Conservation (phyloP, 2,113 vertebrate genomes). For the Saccopteryx leptura region DNA sequence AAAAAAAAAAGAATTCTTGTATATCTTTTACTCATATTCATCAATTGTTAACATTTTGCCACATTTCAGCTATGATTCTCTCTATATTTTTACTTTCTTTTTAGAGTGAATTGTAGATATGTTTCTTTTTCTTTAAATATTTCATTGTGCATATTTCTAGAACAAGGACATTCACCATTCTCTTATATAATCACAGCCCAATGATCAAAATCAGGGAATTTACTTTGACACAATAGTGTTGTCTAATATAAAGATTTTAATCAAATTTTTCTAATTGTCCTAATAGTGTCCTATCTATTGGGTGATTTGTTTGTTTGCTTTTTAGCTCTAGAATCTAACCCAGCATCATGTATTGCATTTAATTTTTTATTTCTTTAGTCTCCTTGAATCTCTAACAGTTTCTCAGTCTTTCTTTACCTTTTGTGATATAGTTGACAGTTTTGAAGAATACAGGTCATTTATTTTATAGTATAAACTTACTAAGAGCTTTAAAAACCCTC, state of each 20-base stretch:
- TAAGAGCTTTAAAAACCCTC: background rate
- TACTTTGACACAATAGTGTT: background rate
- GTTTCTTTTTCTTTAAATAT: background rate
- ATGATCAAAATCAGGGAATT: background rate
- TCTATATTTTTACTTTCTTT: background rate
- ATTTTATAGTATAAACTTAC: conserved; percentile 11
- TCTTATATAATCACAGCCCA: background rate
- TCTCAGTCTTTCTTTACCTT: background rate
- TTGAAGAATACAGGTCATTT: background rate
- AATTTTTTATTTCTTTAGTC: background rate
- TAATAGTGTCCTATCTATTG: background rate
- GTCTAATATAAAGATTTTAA: background rate
- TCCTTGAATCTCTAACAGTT: background rate
- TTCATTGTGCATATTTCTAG: background rate
- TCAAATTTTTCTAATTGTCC: background rate
- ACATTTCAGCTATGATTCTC: background rate
- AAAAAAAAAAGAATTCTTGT: background rate
- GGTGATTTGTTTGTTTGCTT: background rate
- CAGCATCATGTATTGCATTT: background rate
- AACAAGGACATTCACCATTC: background rate
- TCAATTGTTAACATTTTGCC: background rate
- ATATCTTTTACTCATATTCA: background rate
- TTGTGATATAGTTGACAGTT: background rate
- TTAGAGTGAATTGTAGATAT: background rate
- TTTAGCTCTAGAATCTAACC: background rate